Evolutionary conservation across 2,797 vertebrate species (phyloP).

Genomic region (Heliangelus exortis): DNA sequence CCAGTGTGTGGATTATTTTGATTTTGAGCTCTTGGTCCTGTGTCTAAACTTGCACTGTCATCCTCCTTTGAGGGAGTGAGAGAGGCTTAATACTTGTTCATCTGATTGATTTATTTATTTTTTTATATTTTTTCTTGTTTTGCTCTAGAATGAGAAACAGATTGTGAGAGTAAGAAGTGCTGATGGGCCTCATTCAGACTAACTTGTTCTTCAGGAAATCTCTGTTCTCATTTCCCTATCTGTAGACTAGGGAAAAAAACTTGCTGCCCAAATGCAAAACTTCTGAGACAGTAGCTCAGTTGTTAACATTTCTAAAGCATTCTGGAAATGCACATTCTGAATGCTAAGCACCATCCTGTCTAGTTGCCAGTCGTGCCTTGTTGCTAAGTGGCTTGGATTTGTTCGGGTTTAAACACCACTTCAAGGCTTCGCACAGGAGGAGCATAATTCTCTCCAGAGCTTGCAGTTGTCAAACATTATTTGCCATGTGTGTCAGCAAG

Average conservation of each 20-base stretch:
- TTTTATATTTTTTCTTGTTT: background rate
- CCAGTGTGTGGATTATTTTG: background rate
- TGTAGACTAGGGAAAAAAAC: conserved; percentile 18
- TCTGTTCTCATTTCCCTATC: conserved; percentile 41
- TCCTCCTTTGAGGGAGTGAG: background rate
- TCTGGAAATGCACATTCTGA: background rate
- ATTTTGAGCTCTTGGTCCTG: background rate
- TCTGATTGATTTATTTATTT: background rate
- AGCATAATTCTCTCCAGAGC: background rate
- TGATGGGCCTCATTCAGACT: conserved; percentile 24
- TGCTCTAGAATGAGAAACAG: conserved; percentile 25
- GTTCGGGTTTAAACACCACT: background rate
- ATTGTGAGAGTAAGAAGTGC: conserved; percentile 29
- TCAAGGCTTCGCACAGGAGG: background rate
- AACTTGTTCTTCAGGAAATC: conserved; percentile 59
- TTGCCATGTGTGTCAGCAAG: background rate
- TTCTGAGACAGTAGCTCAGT: conserved; percentile 3
- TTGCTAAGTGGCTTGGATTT: conserved; percentile 33
- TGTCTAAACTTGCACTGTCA: background rate
- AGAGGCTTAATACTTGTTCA: background rate
- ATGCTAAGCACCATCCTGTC: conserved; percentile 20
- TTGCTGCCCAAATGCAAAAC: conserved; percentile 32
- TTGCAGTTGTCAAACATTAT: background rate
- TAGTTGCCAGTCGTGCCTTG: conserved; percentile 28
- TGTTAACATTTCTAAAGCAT: conserved; percentile 37